phyloP scores from a whole-genome alignment of 2,888 invertebrate species.

The Ectobius pallidus region DNA sequence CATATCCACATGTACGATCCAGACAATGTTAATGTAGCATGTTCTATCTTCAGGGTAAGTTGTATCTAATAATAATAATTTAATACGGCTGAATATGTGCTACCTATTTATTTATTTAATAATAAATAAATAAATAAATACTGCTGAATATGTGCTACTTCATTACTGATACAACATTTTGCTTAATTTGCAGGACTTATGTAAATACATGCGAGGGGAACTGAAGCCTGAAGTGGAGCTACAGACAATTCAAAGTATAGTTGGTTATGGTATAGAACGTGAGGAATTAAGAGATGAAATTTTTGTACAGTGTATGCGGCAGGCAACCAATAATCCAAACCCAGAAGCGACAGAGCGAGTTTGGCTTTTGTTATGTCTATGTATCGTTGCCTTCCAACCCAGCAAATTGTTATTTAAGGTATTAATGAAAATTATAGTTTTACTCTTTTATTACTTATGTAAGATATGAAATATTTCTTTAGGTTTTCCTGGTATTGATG shows the following conservation, averaged over 20 bases:
- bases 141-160: no score
- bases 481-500: no score
- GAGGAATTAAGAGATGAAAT: conserved; percentile 94
- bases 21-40: conserved; percentile 88
- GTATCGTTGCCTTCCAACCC: conserved; percentile 92
- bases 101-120: no score
- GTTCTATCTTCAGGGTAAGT: conserved; percentile 86
- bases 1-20: conserved; percentile 96
- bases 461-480: no score
- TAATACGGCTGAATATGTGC: not conserved
- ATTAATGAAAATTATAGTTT: conserved; percentile 28
- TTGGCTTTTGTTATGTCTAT: conserved; percentile 88
- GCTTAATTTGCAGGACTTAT: conserved; percentile 77
- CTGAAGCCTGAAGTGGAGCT: conserved; percentile 83
- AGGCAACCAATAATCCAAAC: conserved; percentile 88
- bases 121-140: no score
- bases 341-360: conserved; percentile 82
- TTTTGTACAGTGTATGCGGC: conserved; percentile 85
- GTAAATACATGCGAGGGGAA: conserved; percentile 89
- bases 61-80: not conserved
- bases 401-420: conserved; percentile 78
- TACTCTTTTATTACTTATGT: no score
- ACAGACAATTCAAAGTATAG: conserved; percentile 81
- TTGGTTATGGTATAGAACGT: conserved; percentile 85
- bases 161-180: no score